Percentiles rank a stretch among this genome's conserved stretches.
Evolutionary conservation across 2,797 vertebrate genomes (phyloP).

Genomic region (Chiropotes sagulatus): DNA sequence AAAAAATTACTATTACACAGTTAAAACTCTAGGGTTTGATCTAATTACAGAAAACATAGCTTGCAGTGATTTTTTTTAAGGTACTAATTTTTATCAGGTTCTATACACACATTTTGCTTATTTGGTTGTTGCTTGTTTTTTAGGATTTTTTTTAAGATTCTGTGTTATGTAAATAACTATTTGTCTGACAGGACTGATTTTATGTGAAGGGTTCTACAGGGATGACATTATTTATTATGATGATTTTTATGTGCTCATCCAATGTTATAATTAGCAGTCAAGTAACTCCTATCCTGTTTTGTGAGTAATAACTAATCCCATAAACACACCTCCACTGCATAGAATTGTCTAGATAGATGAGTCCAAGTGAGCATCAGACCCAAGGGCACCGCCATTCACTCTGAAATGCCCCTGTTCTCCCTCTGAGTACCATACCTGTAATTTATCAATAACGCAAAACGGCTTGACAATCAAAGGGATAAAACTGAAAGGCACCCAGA

Average conservation of each 20-base stretch:
- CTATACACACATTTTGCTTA: constrained; percentile 79
- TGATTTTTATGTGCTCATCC: constrained; percentile 56
- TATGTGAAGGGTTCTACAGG: constrained; percentile 69
- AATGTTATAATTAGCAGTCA: constrained; percentile 67
- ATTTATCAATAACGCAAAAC: constrained; percentile 69
- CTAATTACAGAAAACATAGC: constrained; percentile 88
- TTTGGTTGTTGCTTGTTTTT: constrained; percentile 75
- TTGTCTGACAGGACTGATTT: constrained; percentile 73
- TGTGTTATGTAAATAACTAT: constrained; percentile 78
- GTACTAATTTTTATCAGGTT: constrained; percentile 86
- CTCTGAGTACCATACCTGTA: constrained; percentile 56
- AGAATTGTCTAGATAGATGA: constrained; percentile 37
- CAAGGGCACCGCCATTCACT: constrained; percentile 43
- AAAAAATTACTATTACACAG: constrained; percentile 84
- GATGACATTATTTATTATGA: constrained; percentile 61
- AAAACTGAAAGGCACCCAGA: constrained; percentile 64
- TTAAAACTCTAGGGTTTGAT: constrained; percentile 85
- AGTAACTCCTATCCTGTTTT: constrained; percentile 58
- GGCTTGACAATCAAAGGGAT: constrained; percentile 68
- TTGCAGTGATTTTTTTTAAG: constrained; percentile 83
- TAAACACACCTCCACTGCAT: constrained; percentile 61
- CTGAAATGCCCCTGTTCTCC: constrained; percentile 39
- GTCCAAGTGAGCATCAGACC: constrained; percentile 9
- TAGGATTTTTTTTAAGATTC: constrained; percentile 52
- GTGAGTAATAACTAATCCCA: constrained; percentile 72